Percentiles rank a stretch among this genome's conserved stretches.
phyloP scores from a whole-genome alignment of 2,888 invertebrate species.

The Aphodius sticticus region DNA sequence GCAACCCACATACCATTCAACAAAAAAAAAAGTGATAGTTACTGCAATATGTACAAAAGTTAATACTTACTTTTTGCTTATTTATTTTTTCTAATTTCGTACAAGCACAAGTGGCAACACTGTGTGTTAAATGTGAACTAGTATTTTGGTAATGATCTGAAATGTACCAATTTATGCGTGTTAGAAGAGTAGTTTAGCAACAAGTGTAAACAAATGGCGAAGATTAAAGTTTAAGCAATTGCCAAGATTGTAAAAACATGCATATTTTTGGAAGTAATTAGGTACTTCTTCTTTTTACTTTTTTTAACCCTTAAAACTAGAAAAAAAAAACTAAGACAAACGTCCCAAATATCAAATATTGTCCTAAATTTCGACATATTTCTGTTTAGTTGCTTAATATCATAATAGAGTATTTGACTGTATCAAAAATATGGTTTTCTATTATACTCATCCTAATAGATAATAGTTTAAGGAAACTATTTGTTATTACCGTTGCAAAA shows the following conservation, averaged over 20 bases:
- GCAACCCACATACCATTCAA: background rate
- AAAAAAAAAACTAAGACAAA: no score
- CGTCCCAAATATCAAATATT: no score
- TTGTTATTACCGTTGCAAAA: no score
- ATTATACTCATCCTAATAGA: no score
- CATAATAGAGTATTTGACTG: no score
- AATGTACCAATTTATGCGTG: slow-evolving; percentile 40
- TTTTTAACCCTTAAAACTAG: no score
- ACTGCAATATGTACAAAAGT: background rate
- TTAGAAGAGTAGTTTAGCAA: background rate
- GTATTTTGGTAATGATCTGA: slow-evolving; percentile 51
- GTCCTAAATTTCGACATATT: no score
- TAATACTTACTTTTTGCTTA: background rate
- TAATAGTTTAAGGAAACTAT: no score
- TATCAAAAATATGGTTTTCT: no score
- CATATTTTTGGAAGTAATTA: no score
- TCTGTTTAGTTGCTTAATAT: no score
- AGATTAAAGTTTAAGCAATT: background rate
- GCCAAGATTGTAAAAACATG: background rate
- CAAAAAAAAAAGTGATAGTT: slow-evolving; percentile 15
- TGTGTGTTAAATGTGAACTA: slow-evolving; percentile 38
- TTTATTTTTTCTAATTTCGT: slow-evolving; percentile 6
- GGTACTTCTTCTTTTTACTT: no score
- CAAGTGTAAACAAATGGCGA: background rate
- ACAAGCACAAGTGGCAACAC: background rate